phyloP scores from a whole-genome alignment of 2,797 vertebrate genomes.

The Phalanger gymnotis region DNA sequence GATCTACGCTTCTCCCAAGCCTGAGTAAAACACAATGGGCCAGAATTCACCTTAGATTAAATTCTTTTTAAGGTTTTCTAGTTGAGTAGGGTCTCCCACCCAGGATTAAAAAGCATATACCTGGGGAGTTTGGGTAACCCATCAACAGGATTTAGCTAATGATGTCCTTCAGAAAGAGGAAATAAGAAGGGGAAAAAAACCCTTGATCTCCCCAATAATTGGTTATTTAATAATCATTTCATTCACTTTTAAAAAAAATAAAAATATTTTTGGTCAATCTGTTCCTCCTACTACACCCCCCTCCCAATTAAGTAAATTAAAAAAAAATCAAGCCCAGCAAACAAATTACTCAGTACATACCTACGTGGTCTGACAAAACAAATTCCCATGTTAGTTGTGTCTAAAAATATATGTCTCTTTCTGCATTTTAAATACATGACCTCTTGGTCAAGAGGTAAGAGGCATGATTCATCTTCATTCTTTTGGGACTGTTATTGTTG shows the following conservation, averaged over 20 bases:
- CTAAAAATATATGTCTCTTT: neutral
- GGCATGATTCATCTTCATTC: neutral
- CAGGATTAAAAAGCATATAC: neutral
- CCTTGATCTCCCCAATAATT: neutral
- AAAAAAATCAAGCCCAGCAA: neutral
- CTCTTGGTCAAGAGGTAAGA: neutral
- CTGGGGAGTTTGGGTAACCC: neutral
- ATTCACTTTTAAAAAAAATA: neutral
- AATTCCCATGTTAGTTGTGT: neutral
- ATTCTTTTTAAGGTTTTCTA: neutral
- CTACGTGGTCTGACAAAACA: neutral
- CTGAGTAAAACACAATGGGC: neutral
- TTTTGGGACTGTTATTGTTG: neutral
- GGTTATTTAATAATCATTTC: neutral
- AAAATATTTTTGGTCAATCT: neutral
- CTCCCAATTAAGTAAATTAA: neutral
- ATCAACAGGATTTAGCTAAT: too few relatives aligned
- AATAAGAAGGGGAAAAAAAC: neutral
- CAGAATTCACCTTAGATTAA: neutral
- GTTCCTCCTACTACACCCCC: neutral
- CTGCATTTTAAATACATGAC: neutral
- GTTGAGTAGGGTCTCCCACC: neutral
- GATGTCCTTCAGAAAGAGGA: neutral
- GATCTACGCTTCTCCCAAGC: too few relatives aligned
- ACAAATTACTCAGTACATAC: neutral